Evolutionary conservation across 2,797 vertebrate species (phyloP), one percentile per base, ranked within the genome.

Genomic region (Poeciliopsis turneri): DNA sequence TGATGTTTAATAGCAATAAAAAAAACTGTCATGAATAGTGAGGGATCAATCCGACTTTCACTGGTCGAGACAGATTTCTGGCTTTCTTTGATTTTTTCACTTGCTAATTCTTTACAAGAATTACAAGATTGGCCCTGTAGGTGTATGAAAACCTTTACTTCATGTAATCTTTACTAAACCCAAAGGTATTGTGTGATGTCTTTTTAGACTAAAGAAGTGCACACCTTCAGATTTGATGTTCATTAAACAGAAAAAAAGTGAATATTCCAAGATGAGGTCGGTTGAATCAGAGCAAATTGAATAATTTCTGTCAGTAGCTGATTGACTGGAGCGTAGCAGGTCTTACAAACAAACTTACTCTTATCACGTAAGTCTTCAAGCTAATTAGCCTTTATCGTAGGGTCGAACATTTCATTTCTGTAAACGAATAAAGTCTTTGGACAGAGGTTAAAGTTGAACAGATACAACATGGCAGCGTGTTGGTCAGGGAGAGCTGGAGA

Each of bases 401-500:
- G n/a, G 5, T 28, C 13, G 1, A 71, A 45, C 15, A 28, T 16
- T 39, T 75, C 16, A 47, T 80, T 70, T 76, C 11, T 72, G 13
- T 49, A 71, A 51, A 33, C 33, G 33, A 39, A 70, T 47, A 13
- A 71, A 28, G 41, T 28, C 68, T n/a, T 13, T 43, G 43, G 33
- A 33, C 30, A n/a, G 18, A 39, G 51, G 43, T 43, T 41, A 55
- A 75, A 33, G 61, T 75, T 61, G 28, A 74, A 68, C 36, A 57
- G 61, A 46, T 78, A 46, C 55, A 61, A 30, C 25, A 8, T 39
- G 47, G 80, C 49, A 10, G 71, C 36, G 51, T 30, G 77, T 18
- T 49, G 23, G 49, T 77, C 68, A 47, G 49, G 66, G 72, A 15
- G 82, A 70, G 55, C 30, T 45, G 74, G 66, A 78, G 82, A 51